These are phyloP conservation scores for Bucorvus abyssinicus DNA, from an alignment of 2,797 vertebrate species.

Conservation along the genomic window DNA sequence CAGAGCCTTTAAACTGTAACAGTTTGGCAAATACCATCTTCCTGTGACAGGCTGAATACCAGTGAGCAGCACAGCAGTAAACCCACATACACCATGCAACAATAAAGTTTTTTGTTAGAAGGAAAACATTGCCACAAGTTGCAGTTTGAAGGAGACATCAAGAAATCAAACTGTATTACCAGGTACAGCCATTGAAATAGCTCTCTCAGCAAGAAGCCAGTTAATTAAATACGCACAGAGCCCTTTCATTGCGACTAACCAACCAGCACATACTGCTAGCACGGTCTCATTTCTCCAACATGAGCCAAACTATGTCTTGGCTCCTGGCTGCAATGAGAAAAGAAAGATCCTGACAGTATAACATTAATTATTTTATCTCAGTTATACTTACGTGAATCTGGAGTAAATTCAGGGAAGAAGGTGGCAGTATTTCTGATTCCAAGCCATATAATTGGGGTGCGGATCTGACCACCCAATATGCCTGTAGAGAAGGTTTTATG, in stretches of 20 bases:
- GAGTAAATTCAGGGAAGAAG: constrained; percentile 6
- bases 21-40: background rate
- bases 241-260: background rate
- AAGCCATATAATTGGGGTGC: background rate
- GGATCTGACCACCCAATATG: background rate
- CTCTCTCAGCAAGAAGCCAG: background rate
- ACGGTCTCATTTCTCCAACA: background rate
- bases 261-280: background rate
- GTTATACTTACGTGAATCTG: background rate
- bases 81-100: background rate
- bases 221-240: background rate
- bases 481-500: background rate
- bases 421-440: background rate
- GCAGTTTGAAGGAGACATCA: background rate
- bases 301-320: background rate
- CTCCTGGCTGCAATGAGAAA: background rate
- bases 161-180: background rate
- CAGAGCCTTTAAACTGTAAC: background rate
- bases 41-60: background rate
- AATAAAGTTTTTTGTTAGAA: background rate
- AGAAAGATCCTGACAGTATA: background rate
- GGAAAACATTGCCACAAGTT: background rate
- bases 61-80: background rate
- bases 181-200: background rate
- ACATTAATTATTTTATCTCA: constrained; percentile 18